Base-by-base conservation (phyloP, 2,888 invertebrate species). In the Ormyrus thymus region DNA sequence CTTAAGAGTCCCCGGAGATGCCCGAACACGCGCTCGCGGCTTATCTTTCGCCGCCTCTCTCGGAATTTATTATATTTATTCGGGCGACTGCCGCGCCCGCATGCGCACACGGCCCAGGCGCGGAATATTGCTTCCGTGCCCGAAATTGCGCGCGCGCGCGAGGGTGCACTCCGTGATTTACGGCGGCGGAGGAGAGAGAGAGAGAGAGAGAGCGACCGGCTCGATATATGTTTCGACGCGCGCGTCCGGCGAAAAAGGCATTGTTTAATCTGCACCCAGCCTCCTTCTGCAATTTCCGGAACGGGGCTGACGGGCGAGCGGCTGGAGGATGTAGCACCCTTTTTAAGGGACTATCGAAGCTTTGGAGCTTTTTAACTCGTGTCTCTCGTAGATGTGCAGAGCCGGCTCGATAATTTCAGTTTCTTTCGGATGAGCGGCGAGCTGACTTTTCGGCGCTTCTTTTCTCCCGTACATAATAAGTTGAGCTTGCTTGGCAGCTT, bases 1-100 rank as follows among this genome's bases (percentile, higher is more conserved):
- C 7, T 53, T 61, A 69, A 68, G 64, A 64, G 76, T n/a, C 61
- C 61, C 71, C 59, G 70, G 77, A 78, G 76, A 79, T 71, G 74
- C 78, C 64, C 78, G 73, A 61, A 74, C 80, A 79, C 75, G 66
- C 77, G 62, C 66, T 79, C 64, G 68, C 51, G 71, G 50, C 73
- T 76, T 73, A 64, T 80, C 71, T n/a, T n/a, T n/a, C 46, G 2
- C 48, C 66, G 55, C 29, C 76, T 64, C 74, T n/a, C 69, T 58
- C 50, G 79, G 69, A 81, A 82, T 81, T 81, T 82, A 75, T 75
- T 59, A 66, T 68, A 58, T 68, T 75, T 68, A 73, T 78, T 78
- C 77, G 68, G 58, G 55, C 11, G 46, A n/a, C n/a, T 6, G 46
- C 69, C 69, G 56, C 69, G 56, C 64, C 58, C 76, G 58, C 70